phyloP scores from a whole-genome alignment of 2,797 vertebrate species.

The Esox masquinongy region DNA sequence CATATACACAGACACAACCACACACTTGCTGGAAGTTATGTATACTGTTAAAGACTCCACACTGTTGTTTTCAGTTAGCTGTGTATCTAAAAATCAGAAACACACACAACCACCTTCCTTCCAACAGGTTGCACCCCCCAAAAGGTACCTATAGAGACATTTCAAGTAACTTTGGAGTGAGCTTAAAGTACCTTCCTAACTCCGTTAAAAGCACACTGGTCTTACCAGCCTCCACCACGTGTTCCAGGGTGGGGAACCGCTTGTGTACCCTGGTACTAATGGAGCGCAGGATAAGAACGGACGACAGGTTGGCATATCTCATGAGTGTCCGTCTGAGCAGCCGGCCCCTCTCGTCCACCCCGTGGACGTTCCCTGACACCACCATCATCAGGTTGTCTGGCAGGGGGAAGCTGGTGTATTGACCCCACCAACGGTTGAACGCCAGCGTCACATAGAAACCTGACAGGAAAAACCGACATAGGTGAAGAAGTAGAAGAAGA shows the following conservation, averaged over 20 bases:
- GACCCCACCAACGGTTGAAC: conserved; percentile 90
- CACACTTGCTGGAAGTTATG: too few relatives aligned
- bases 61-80: too few relatives aligned
- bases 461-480: conserved; percentile 36
- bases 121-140: too few relatives aligned
- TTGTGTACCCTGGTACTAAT: conserved; percentile 87
- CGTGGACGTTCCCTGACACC: conserved; percentile 86
- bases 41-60: too few relatives aligned
- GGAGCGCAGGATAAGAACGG: conserved; percentile 86
- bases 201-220: neutral
- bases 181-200: too few relatives aligned
- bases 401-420: conserved; percentile 90
- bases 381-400: conserved; percentile 91
- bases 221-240: conserved; percentile 85
- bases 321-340: conserved; percentile 85
- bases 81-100: too few relatives aligned
- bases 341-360: conserved; percentile 81
- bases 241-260: conserved; percentile 84
- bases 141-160: too few relatives aligned
- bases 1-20: too few relatives aligned
- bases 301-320: conserved; percentile 86
- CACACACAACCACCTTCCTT: too few relatives aligned
- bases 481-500: neutral
- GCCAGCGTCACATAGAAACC: conserved; percentile 89
- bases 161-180: too few relatives aligned